Evolutionary conservation across 2,113 vertebrate genomes (phyloP).

Genomic region (Peromyscus maniculatus): DNA sequence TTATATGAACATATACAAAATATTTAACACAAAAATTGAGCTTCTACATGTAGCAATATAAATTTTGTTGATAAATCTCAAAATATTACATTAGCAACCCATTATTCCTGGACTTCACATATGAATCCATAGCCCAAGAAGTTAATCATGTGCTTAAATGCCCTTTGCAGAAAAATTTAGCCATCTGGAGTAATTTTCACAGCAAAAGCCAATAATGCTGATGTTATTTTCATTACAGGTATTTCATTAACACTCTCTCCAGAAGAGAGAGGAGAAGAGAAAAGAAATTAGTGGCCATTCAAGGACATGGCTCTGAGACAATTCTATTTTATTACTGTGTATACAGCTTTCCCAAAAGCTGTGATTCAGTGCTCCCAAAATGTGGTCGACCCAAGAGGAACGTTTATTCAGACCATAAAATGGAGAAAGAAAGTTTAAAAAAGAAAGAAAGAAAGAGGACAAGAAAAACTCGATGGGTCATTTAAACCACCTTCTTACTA

Average conservation of each 20-base stretch:
- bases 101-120: slow-evolving; percentile 78
- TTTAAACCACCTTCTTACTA: slow-evolving; percentile 72
- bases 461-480: neutral
- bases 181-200: slow-evolving; percentile 82
- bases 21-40: neutral
- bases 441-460: neutral
- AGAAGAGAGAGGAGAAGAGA: slow-evolving; percentile 72
- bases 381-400: slow-evolving; percentile 63
- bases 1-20: neutral
- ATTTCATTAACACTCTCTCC: slow-evolving; percentile 67
- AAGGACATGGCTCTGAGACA: slow-evolving; percentile 79
- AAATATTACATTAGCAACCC: slow-evolving; percentile 81
- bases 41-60: neutral
- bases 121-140: slow-evolving; percentile 73
- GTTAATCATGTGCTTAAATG: slow-evolving; percentile 74
- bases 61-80: slow-evolving; percentile 78
- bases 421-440: neutral
- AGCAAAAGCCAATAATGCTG: slow-evolving; percentile 77
- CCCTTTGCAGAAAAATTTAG: slow-evolving; percentile 78
- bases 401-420: slow-evolving; percentile 65
- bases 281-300: slow-evolving; percentile 77
- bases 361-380: slow-evolving; percentile 67
- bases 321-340: slow-evolving; percentile 76
- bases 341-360: slow-evolving; percentile 71
- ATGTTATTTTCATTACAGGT: slow-evolving; percentile 80